phyloP scores from a whole-genome alignment of 2,113 vertebrate species.

The Spea bombifrons region DNA sequence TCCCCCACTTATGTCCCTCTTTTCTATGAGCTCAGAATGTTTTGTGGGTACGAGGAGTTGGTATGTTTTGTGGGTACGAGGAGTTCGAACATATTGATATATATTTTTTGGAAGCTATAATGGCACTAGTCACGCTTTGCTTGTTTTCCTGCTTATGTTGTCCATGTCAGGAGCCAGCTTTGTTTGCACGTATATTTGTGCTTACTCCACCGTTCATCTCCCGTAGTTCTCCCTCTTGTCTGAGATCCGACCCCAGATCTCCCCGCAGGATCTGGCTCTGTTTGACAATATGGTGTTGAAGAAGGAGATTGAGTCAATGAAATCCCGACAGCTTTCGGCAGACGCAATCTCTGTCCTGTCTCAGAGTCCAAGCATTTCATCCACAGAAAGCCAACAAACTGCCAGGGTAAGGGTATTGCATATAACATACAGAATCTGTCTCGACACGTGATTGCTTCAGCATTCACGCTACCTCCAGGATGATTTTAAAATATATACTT shows the following conservation, averaged over 20 bases:
- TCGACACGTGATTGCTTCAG: too few relatives aligned
- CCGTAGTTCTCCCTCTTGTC: conserved; percentile 89
- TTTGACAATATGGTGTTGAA: conserved; percentile 90
- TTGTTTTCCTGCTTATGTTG: neutral
- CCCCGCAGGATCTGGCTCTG: conserved; percentile 84
- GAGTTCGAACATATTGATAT: too few relatives aligned
- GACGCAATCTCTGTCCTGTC: conserved; percentile 86
- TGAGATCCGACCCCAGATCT: conserved; percentile 82
- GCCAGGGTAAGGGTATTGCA: conserved; percentile 76
- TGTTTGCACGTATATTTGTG: neutral
- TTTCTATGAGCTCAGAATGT: too few relatives aligned
- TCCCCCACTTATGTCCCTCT: too few relatives aligned
- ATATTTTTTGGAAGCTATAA: too few relatives aligned
- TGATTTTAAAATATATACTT: too few relatives aligned
- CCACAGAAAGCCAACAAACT: conserved; percentile 87
- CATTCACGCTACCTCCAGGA: too few relatives aligned
- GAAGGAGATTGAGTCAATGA: conserved; percentile 91
- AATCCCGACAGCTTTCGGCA: conserved; percentile 77
- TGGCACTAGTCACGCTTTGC: too few relatives aligned
- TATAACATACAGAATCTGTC: neutral
- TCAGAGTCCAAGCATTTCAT: conserved; percentile 83
- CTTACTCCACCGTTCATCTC: neutral
- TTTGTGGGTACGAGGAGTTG: too few relatives aligned
- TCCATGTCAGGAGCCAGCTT: neutral
- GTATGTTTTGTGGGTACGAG: too few relatives aligned